Conservation (phyloP, 1,140 invertebrate genomes). For the Acromyrmex heyeri region DNA sequence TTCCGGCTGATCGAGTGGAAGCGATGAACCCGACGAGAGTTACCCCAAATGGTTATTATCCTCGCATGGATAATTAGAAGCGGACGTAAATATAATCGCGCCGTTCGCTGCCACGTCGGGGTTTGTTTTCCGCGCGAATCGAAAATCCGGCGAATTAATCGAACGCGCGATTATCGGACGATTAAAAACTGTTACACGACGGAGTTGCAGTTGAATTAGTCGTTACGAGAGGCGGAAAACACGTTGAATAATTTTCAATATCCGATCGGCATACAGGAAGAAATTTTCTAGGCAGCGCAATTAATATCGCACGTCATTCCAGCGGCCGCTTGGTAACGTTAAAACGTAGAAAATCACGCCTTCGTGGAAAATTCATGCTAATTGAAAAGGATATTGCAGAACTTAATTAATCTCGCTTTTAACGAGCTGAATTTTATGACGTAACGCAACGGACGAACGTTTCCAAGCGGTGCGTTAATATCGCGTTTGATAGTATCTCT, state of each 20-base stretch:
- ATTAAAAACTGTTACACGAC: conserved; percentile 28
- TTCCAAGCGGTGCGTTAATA: conserved; percentile 18
- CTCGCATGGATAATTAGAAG: conserved; percentile 56
- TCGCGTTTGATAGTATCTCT: neutral
- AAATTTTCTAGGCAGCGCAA: conserved; percentile 2
- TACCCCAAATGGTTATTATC: conserved; percentile 48
- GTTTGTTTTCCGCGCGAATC: conserved; percentile 1
- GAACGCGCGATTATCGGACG: neutral
- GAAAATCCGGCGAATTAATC: conserved; percentile 11
- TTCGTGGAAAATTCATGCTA: conserved; percentile 7
- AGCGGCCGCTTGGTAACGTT: too few species aligned
- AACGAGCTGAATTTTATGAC: conserved; percentile 45
- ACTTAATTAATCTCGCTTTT: conserved; percentile 49
- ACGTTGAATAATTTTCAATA: conserved; percentile 9
- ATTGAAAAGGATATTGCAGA: conserved; percentile 31
- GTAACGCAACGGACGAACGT: conserved; percentile 3
- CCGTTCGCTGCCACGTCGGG: neutral
- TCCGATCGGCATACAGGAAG: neutral
- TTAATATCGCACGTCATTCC: conserved; percentile 1
- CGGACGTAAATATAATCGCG: conserved; percentile 48
- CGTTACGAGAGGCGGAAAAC: neutral
- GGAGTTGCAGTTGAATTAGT: conserved; percentile 5
- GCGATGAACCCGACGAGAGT: conserved; percentile 40
- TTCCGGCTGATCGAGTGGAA: conserved; percentile 56
- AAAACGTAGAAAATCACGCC: conserved; percentile 20